Percentiles rank a stretch among this genome's conserved stretches.
These are phyloP conservation scores for Manacus vitellinus DNA, from an alignment of 2,113 vertebrate genomes.

Conservation along the genomic window DNA sequence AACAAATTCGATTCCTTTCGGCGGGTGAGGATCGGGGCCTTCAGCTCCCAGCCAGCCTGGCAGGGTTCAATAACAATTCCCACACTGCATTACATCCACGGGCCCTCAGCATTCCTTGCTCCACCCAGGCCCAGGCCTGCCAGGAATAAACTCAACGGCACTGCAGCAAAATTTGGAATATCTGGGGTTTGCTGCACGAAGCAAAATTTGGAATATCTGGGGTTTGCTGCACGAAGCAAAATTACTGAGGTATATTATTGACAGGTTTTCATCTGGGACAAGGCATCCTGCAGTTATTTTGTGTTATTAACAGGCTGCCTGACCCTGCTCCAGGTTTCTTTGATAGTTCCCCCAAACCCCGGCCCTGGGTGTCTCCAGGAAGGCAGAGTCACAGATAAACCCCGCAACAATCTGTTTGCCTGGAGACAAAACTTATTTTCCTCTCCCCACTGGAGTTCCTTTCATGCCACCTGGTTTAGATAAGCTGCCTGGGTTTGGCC, in stretches of 20 bases:
- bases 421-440: conserved; percentile 23
- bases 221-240: background rate
- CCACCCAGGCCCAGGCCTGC: background rate
- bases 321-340: background rate
- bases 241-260: background rate
- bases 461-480: conserved; percentile 46
- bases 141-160: background rate
- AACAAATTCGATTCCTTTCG: background rate
- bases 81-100: background rate
- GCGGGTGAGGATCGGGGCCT: background rate
- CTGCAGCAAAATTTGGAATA: background rate
- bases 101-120: background rate
- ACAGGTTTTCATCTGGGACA: background rate
- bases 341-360: background rate
- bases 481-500: conserved; percentile 14
- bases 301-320: background rate
- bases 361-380: background rate
- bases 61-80: background rate
- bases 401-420: background rate
- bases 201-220: background rate
- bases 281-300: background rate
- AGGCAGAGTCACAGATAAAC: background rate
- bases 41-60: background rate
- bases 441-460: background rate
- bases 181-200: background rate